phyloP scores from a whole-genome alignment of 1,140 invertebrate species.

The Olivierus martensii region DNA sequence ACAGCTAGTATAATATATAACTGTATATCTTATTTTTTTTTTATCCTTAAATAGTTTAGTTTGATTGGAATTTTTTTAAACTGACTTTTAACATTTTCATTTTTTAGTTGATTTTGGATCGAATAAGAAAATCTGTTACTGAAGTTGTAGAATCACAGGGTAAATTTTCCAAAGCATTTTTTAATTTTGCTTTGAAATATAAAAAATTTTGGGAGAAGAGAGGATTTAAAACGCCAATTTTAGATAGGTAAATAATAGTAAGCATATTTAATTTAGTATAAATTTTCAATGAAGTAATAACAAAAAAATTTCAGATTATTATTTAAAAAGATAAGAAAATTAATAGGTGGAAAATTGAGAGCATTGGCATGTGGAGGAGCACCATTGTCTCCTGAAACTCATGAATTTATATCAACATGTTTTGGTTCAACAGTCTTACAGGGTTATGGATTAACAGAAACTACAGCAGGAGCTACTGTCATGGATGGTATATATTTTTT shows the following conservation, averaged over 20 bases:
- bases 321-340: slow-evolving; percentile 57
- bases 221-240: slow-evolving; percentile 17
- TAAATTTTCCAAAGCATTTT: slow-evolving; percentile 26
- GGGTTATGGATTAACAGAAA: slow-evolving; percentile 93
- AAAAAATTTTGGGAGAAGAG: slow-evolving; percentile 23
- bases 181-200: slow-evolving; percentile 29
- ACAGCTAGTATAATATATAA: too few relatives aligned
- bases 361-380: slow-evolving; percentile 88
- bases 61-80: too few relatives aligned
- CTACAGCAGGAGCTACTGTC: slow-evolving; percentile 37
- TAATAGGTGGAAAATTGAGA: slow-evolving; percentile 75
- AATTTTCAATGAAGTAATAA: too few relatives aligned
- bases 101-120: slow-evolving; percentile 28
- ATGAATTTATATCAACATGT: slow-evolving; percentile 86
- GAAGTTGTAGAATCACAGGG: slow-evolving; percentile 26
- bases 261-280: not conserved
- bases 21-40: too few relatives aligned
- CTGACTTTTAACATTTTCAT: too few relatives aligned
- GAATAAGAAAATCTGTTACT: slow-evolving; percentile 29
- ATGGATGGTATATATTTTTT: slow-evolving; percentile 17
- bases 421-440: slow-evolving; percentile 81
- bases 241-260: slow-evolving; percentile 7
- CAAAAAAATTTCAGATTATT: slow-evolving; percentile 28
- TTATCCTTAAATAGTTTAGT: too few relatives aligned
- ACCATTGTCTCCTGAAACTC: slow-evolving; percentile 87